phyloP scores from a whole-genome alignment of 23 tunicate species.

The Ciona savignyi region DNA sequence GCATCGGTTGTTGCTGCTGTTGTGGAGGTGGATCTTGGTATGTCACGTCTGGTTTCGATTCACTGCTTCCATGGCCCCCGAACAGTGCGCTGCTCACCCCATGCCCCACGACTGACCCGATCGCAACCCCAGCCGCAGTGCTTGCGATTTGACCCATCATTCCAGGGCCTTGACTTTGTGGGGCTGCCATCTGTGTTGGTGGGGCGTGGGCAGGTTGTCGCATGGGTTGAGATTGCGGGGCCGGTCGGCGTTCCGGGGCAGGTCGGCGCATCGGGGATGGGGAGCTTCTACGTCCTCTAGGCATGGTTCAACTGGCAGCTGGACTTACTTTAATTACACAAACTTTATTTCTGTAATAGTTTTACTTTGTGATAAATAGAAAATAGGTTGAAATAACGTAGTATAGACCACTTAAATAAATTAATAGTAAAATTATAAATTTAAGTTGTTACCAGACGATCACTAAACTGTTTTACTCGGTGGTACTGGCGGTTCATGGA shows the following conservation, averaged over 20 bases:
- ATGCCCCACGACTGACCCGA: conserved; percentile 79
- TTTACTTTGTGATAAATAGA: too few species aligned
- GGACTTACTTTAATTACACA: not conserved
- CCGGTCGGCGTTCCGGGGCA: conserved; percentile 47
- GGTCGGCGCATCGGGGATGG: conserved; percentile 49
- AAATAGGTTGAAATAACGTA: too few species aligned
- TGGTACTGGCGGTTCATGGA: too few species aligned
- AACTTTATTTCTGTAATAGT: too few species aligned
- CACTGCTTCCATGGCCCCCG: conserved; percentile 57
- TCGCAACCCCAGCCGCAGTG: conserved; percentile 79
- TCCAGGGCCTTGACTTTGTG: conserved; percentile 56
- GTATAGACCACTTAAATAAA: too few species aligned
- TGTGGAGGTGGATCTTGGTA: conserved; percentile 17
- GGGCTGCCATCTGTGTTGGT: conserved; percentile 45
- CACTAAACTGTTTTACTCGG: too few species aligned
- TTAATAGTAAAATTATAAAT: too few species aligned
- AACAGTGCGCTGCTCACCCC: conserved; percentile 59
- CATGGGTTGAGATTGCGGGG: conserved; percentile 20
- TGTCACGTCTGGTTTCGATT: not conserved
- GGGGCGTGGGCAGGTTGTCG: conserved; percentile 28
- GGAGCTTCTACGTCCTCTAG: conserved; percentile 40
- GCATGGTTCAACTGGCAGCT: conserved; percentile 13
- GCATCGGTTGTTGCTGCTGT: not conserved
- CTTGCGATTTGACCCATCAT: conserved; percentile 87
- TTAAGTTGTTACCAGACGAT: too few species aligned